These are phyloP conservation scores for Zootoca vivipara DNA, from an alignment of 2,113 vertebrate species.

Conservation along the genomic window DNA sequence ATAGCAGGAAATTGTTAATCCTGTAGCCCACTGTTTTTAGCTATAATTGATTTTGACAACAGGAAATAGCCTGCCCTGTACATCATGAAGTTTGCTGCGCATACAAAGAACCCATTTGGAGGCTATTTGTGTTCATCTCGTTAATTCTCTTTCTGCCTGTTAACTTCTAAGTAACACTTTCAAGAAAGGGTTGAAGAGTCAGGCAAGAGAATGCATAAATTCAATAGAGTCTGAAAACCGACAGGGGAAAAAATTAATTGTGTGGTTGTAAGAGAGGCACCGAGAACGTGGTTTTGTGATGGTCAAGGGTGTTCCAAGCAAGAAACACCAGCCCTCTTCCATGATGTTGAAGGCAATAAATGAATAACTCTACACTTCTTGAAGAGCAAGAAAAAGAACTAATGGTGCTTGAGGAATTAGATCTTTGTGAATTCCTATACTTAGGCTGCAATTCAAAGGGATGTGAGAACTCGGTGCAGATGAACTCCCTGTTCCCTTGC, in stretches of 20 bases:
- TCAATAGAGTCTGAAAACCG: conserved; percentile 49
- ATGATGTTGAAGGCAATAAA: conserved; percentile 27
- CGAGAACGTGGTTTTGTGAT: conserved; percentile 39
- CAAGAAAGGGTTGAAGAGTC: conserved; percentile 37
- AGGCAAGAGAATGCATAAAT: conserved; percentile 21
- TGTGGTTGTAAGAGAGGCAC: conserved; percentile 39
- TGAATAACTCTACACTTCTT: background rate
- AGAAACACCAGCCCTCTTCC: conserved; percentile 31
- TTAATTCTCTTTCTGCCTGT: conserved; percentile 48
- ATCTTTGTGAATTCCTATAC: no score
- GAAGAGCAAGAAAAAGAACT: background rate
- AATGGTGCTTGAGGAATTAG: background rate
- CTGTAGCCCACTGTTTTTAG: conserved; percentile 11
- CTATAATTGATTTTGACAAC: conserved; percentile 42
- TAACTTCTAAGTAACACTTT: conserved; percentile 47
- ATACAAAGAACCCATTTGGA: conserved; percentile 37
- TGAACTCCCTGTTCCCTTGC: no score
- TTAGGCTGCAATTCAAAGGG: no score
- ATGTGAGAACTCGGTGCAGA: no score
- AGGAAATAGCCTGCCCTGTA: conserved; percentile 28
- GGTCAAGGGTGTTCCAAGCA: conserved; percentile 36
- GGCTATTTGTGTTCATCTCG: conserved; percentile 38
- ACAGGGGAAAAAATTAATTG: conserved; percentile 26
- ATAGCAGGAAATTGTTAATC: conserved; percentile 31
- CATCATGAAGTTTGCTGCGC: conserved; percentile 32